Evolutionary conservation across 2,797 vertebrate species (phyloP), one percentile per base, ranked within the genome.

Genomic region (Hydrolagus colliei): DNA sequence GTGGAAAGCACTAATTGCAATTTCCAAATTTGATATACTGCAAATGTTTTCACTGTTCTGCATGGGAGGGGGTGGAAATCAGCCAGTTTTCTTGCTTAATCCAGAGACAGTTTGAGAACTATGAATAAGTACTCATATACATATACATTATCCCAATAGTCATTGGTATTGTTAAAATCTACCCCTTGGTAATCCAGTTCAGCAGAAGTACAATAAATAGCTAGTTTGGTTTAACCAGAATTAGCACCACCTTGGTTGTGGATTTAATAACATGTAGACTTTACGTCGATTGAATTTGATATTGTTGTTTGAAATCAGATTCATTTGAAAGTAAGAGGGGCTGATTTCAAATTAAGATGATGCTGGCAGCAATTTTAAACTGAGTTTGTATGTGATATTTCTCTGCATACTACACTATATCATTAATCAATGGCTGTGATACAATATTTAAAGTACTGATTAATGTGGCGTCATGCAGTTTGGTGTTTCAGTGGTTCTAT

Each of bases 281-380:
- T 11, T 84, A 65, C 79, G 71, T 20, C 62, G 71, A 84, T 84
- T 84, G 32, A 16, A 67, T 52, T 84, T 67, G 18, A 71, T 32
- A 10, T 27, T 35, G 10, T 35, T 41, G 16, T 18, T 12, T 16
- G 65, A 79, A 68, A n/a, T 27, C 41, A 41, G 65, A 71, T 84
- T 68, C 12, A 84, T 84, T 84, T 71, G 16, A 52, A 71, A 84
- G 71, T 63, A 22, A 9, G 63, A 18, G 12, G 9, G 18, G 35
- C 65, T 35, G 9, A 68, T 20, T 65, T 20, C 71, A 68, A 35
- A 32, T 11, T 9, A 1, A 82, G 63, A 5, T 71, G 79, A 52
- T 2, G 4, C 52, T 18, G 63, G 65, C 62, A 84, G 32, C 32
- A 71, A 71, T 68, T 41, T 41, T 41, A 20, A 0, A 4, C 65